Base-by-base conservation (phyloP, 2,113 vertebrate genomes). In the Crocuta crocuta region DNA sequence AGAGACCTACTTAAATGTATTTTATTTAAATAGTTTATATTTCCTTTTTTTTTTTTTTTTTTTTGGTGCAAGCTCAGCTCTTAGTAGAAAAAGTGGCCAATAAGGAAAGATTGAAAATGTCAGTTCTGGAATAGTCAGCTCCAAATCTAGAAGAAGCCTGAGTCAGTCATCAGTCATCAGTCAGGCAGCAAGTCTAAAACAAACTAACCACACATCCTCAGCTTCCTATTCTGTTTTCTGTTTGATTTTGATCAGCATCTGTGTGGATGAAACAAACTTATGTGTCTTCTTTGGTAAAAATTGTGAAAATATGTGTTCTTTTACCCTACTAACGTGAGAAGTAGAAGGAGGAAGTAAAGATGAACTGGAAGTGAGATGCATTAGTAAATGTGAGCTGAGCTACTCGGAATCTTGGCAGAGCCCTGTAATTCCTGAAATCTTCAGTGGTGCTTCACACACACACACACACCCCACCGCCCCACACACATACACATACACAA, bases 11-110 rank as follows among this genome's bases (percentile, higher is more conserved):
- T 89, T 19, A 71, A 45, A 88, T 50, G 2, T 66, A 55, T 50
- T 55, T 89, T 85, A 89, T 66, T 89, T 70, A 35, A 79, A 13
- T 10, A 26, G 28, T 12, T 48, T 55, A 17, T 31, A 92, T 89
- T 82, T 81, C 50, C 55, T 63, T 58, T 76, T 39, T 81, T 94
- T 94, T 39, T 81, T 94, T 94, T 39, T 81, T 94, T 94, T 39
- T 39, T 81, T 94, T 94, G 26, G 96, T 61, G 15, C 76, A 24
- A 79, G 53, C 15, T 79, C 24, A 70, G n/a, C 16, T 94, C 21
- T 50, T 24, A 79, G 61, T 71, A 93, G 89, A 82, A 76, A 85
- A 94, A 74, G 16, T 53, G 33, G 39, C 68, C 50, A 85, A 6
- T 70, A 66, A 78, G 11, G 70, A 95, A 74, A 63, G 15, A 79